Evolutionary conservation across 2,113 vertebrate species (phyloP).

Genomic region (Anguilla japonica): DNA sequence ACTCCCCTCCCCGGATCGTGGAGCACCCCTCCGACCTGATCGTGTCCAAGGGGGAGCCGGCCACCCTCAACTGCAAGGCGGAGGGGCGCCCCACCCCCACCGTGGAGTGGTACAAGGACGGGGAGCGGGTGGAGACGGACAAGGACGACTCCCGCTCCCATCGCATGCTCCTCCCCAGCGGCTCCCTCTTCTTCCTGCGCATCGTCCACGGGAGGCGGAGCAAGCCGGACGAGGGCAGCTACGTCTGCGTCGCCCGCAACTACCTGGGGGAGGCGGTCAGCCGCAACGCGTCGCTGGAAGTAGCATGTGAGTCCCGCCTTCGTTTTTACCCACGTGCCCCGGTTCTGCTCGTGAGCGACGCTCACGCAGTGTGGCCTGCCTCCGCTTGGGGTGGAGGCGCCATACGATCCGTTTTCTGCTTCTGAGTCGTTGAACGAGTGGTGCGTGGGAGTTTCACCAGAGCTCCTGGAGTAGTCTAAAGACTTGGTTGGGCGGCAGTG

Average conservation of each 20-base stretch:
- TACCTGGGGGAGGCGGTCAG: slow-evolving; percentile 98
- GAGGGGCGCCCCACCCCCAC: slow-evolving; percentile 93
- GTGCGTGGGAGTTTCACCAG: neutral
- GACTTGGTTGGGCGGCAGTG: neutral
- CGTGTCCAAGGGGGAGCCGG: slow-evolving; percentile 96
- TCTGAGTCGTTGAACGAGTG: neutral
- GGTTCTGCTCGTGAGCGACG: slow-evolving; percentile 6
- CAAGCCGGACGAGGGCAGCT: slow-evolving; percentile 95
- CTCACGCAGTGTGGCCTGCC: neutral
- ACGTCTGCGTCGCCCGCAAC: slow-evolving; percentile 95
- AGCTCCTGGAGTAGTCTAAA: neutral
- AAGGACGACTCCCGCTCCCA: slow-evolving; percentile 95
- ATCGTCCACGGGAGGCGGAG: slow-evolving; percentile 95
- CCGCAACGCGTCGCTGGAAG: slow-evolving; percentile 95
- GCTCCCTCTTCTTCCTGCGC: slow-evolving; percentile 94
- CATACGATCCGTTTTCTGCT: neutral
- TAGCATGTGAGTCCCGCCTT: slow-evolving; percentile 87
- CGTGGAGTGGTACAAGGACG: slow-evolving; percentile 98
- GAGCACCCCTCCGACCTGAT: slow-evolving; percentile 98
- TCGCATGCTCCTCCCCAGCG: slow-evolving; percentile 94
- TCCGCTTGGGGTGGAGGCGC: neutral
- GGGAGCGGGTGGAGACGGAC: slow-evolving; percentile 95
- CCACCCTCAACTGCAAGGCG: slow-evolving; percentile 97
- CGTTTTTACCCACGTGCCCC: neutral
- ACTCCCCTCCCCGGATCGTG: slow-evolving; percentile 93